Base-by-base conservation (phyloP, 2,113 vertebrate species). In the Elaphurus davidianus region DNA sequence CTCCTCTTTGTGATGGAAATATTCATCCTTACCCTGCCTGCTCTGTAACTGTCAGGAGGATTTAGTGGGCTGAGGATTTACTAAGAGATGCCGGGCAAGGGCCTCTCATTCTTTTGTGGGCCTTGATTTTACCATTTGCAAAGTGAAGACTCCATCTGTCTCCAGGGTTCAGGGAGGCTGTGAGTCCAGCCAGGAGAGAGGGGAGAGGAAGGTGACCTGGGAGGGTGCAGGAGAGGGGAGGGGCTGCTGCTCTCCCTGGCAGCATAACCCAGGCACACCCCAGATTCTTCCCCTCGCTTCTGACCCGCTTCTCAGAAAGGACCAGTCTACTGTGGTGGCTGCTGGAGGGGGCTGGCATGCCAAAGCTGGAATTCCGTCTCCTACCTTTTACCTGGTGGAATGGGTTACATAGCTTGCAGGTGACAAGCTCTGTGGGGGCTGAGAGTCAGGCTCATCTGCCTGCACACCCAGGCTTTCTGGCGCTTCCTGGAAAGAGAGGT, bases 281-380 rank as follows among this genome's bases (percentile, higher is more conserved):
- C 25, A 28, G 52, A 15, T 25, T 55, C n/a, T 54, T 45, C 98
- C 13, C 36, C 91, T 54, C 81, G 15, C 23, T 83, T 40, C 15
- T 94, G 91, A 6, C 93, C 99, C 99, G 99, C 98, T 76, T 99
- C 96, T 0, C 95, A 98, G 55, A 99, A 99, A 0, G 99, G 99
- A 83, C 99, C 99, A 0, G 98, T 97, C 0, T 99, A 99, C 99
- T 99, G 99, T 99, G 99, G 99, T 99, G 99, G 99, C 98, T 99
- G 90, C 97, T 99, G 64, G 64, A 67, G 64, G 2, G 64, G 19
- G 64, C 9, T 99, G 99, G 36, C 5, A 98, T 99, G 78, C 98
- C 99, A 54, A 99, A 99, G 96, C 98, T 99, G 54, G 99, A 99
- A 83, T 99, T 99, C 0, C 98, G 98, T 92, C 99, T 99, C 96